These are phyloP conservation scores for Chitala chitala DNA, from an alignment of 2,113 vertebrate genomes.

Conservation along the genomic window DNA sequence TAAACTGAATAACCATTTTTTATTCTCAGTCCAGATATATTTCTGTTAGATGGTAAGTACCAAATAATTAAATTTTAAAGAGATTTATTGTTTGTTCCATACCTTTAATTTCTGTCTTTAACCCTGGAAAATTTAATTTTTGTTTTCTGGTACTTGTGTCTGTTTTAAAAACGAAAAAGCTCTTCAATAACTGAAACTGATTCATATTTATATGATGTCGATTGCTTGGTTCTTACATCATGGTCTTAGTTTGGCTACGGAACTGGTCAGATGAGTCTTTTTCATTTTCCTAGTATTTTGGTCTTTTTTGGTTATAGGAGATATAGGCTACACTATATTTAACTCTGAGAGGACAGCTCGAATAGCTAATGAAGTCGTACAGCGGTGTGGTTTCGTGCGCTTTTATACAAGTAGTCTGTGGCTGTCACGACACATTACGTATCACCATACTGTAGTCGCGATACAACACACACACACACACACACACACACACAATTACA, in stretches of 20 bases:
- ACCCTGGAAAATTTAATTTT: not conserved
- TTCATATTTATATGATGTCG: not conserved
- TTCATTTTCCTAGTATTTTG: too few species aligned
- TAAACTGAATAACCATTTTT: not conserved
- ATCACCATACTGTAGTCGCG: not conserved
- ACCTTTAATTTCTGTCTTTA: not conserved
- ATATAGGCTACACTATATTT: too few species aligned
- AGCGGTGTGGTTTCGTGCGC: not conserved
- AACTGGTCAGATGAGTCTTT: not conserved
- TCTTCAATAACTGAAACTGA: not conserved
- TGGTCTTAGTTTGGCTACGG: not conserved
- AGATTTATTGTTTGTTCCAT: not conserved
- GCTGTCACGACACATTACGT: not conserved
- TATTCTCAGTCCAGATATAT: not conserved
- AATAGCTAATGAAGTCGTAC: not conserved
- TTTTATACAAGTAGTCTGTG: not conserved
- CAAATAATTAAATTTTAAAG: not conserved
- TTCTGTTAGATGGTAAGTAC: not conserved
- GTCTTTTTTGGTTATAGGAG: not conserved
- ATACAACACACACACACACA: too few species aligned
- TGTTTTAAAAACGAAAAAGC: too few species aligned
- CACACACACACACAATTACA: too few species aligned
- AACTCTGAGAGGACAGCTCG: too few species aligned
- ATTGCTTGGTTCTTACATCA: conserved; percentile 18
- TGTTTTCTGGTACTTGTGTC: too few species aligned